Evolutionary conservation across 2,113 vertebrate species (phyloP), one percentile per base, ranked within the genome.

Genomic region (Tympanuchus pallidicinctus): DNA sequence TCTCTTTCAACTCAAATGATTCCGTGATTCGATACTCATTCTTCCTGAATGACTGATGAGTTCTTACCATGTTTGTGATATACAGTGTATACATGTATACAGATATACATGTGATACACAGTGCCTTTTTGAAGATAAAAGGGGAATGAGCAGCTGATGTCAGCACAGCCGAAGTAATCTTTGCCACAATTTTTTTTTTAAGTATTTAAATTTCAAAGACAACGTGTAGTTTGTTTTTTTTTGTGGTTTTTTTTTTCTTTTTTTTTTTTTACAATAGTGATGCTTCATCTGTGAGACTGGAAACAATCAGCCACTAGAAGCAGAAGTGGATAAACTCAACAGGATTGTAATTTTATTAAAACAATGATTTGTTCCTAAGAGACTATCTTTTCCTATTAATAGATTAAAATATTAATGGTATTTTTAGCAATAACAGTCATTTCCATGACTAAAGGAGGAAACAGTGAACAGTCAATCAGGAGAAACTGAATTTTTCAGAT

Each of bases 331-430:
- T 63, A n/a, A 71, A 87, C 79, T 66, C 45, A 90, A 89, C 21
- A 89, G 40, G 6, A 25, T 54, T 91, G 20, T 80, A 56, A 72
- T 85, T 90, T 82, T 64, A 43, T 73, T 92, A 70, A 36, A 78
- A 69, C n/a, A 59, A 42, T 45, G 66, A 89, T 92, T 88, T 82
- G 48, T 64, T 93, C 67, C 76, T 88, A 92, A 70, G 80, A 82
- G 69, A 66, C 40, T 36, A 59, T 75, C 36, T 91, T 84, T 84
- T 73, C n/a, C 56, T 82, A 56, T 63, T 85, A 93, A 84, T 82
- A 70, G 22, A 86, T 54, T 79, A 34, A 67, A 85, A 82, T 76
- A 85, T 48, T 92, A 76, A 90, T 72, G 19, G 32, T 60, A 76
- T 76, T 92, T 94, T 96, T 77, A 93, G 45, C 73, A 87, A 28